Conservation (phyloP, 1,140 invertebrate genomes). For the Drosophila busckii region DNA sequence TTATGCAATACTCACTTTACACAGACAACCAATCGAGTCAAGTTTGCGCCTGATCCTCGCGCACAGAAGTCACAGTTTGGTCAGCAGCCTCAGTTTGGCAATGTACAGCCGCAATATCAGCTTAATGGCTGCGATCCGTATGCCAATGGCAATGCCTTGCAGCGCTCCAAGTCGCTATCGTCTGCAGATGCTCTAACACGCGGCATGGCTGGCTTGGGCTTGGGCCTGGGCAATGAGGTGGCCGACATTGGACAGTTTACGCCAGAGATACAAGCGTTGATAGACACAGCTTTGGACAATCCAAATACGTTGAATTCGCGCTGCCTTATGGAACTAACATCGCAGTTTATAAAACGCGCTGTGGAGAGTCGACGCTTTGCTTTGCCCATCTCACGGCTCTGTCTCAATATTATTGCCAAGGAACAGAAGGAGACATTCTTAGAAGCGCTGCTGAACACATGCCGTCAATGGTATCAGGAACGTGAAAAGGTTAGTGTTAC, state of each 20-base stretch:
- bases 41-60: conserved; percentile 71
- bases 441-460: conserved; percentile 91
- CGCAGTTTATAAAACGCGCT: conserved; percentile 87
- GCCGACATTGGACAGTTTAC: conserved; percentile 87
- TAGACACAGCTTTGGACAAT: conserved; percentile 87
- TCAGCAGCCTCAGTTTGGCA: conserved; percentile 17
- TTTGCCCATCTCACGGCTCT: conserved; percentile 88
- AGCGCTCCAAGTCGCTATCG: conserved; percentile 90
- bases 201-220: conserved; percentile 81
- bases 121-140: conserved; percentile 78
- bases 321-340: conserved; percentile 90
- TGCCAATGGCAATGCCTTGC: conserved; percentile 68
- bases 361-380: conserved; percentile 89
- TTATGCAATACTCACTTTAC: background rate
- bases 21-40: conserved; percentile 64
- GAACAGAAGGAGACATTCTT: conserved; percentile 92
- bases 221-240: conserved; percentile 82
- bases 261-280: conserved; percentile 84
- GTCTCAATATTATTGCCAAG: conserved; percentile 91
- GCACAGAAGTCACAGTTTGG: conserved; percentile 34
- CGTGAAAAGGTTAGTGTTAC: conserved; percentile 81
- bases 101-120: conserved; percentile 57
- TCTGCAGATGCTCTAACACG: conserved; percentile 84
- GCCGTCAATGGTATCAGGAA: conserved; percentile 94
- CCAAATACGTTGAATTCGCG: conserved; percentile 88